Percentiles rank a stretch among this genome's conserved stretches.
phyloP scores from a whole-genome alignment of 2,797 vertebrate genomes.

The Lycodopsis pacificus region DNA sequence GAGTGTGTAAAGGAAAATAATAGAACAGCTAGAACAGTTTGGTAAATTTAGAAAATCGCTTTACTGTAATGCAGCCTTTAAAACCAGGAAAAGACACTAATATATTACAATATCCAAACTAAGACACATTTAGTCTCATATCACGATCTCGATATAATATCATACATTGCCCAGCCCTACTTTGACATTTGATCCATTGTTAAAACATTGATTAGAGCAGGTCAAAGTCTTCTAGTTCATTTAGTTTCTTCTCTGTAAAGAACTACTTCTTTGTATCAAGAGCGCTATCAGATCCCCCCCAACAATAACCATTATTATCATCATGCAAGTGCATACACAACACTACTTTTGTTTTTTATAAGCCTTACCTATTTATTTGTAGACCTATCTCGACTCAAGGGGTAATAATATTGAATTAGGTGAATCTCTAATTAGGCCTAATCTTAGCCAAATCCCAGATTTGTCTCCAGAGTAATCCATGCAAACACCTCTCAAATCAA shows the following conservation, averaged over 20 bases:
- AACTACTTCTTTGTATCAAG: neutral
- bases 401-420: slow-evolving; percentile 7
- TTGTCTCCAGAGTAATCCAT: slow-evolving; percentile 19
- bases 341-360: neutral
- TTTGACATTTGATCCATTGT: slow-evolving; percentile 1
- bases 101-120: too few species aligned
- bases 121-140: neutral
- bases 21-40: too few species aligned
- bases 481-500: slow-evolving; percentile 35
- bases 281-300: neutral
- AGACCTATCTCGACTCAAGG: neutral
- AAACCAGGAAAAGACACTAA: too few species aligned
- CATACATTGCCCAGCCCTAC: neutral
- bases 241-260: neutral
- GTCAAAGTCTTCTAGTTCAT: neutral
- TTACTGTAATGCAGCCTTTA: too few species aligned
- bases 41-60: too few species aligned
- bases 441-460: slow-evolving; percentile 27
- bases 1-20: too few species aligned
- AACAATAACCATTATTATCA: neutral
- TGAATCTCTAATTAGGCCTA: slow-evolving; percentile 15
- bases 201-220: neutral
- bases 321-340: neutral
- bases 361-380: neutral
- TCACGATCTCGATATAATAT: neutral